These are phyloP conservation scores for Apamea anceps DNA, from an alignment of 2,888 invertebrate species.

Conservation along the genomic window DNA sequence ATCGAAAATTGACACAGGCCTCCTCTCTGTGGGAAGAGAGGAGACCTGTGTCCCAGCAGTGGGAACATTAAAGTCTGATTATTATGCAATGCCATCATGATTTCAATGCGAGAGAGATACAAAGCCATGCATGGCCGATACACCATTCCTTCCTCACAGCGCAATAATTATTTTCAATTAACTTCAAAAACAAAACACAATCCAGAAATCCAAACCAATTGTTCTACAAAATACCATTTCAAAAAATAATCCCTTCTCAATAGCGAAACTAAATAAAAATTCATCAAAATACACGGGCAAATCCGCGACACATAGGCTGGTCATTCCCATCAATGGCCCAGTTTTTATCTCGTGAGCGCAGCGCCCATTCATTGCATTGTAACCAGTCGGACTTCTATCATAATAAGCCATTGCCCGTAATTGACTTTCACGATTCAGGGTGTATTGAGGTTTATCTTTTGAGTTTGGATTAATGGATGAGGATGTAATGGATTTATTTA, in stretches of 20 bases:
- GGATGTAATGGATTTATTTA: background rate
- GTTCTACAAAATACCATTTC: background rate
- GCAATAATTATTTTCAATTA: background rate
- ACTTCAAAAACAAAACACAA: background rate
- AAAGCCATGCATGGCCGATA: background rate
- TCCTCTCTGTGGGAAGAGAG: no score
- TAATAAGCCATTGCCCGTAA: conserved; percentile 48
- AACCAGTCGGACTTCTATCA: background rate
- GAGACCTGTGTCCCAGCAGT: no score
- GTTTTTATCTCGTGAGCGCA: conserved; percentile 54
- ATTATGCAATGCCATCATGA: background rate
- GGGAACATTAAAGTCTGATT: no score
- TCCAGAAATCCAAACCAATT: background rate
- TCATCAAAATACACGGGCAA: conserved; percentile 18
- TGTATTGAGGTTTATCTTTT: conserved; percentile 12
- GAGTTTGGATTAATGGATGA: background rate
- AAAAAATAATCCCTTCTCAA: background rate
- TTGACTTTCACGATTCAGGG: conserved; percentile 33
- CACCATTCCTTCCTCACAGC: background rate
- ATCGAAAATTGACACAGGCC: no score
- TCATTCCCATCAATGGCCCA: conserved; percentile 28
- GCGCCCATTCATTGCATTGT: conserved; percentile 53
- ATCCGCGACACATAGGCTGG: conserved; percentile 9
- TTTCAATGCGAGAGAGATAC: background rate
- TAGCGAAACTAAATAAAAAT: background rate